Evolutionary conservation across 2,888 invertebrate species (phyloP), one percentile per base, ranked within the genome.

Genomic region (Anthoptus insignis): DNA sequence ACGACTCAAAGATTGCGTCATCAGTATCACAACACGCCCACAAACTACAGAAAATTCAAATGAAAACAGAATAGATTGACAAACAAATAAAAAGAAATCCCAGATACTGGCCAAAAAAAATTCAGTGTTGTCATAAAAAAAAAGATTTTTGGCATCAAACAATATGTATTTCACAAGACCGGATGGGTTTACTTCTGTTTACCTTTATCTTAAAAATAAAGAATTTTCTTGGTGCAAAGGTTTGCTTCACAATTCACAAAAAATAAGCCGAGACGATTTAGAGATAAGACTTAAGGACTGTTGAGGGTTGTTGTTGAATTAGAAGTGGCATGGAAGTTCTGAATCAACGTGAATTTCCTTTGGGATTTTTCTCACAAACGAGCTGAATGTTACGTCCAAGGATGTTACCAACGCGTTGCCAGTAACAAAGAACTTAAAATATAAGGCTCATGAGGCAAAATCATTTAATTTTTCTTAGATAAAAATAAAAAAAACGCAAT

Each of bases 141-240:
- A 63, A 45, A 58, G 29, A 57, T 5, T 5, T 59, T 39, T 56
- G 37, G 34, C 56, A 63, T 56, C 56, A 63, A 63, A 63, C 63
- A 59, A 77, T 76, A 76, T 73, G 71, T 66, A 72, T 80, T 76
- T 39, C 39, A 83, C 83, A 73, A 79, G 77, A 83, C 87, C 89
- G 89, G 89, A 90, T 87, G 88, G 81, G 80, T 76, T 77, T 74
- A 80, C 77, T 75, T 72, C 76, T 87, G 84, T 89, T 87, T 88
- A 83, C 85, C 77, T 86, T 87, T 87, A 84, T 88, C 54, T 42
- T 39, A 39, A 56, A 56, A 37, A 56, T 54, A 54, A 54, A 54
- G 54, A 54, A 54, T 54, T 54, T 39, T 54, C 47, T 63, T 63
- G 54, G 54, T 37, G 27, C 24, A 56, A 63, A 56, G 32, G 49